A percentile compares a stretch with the other conserved stretches of the same genome.
These are phyloP conservation scores for Parnassius apollo DNA, from an alignment of 2,888 invertebrate genomes.

Conservation along the genomic window DNA sequence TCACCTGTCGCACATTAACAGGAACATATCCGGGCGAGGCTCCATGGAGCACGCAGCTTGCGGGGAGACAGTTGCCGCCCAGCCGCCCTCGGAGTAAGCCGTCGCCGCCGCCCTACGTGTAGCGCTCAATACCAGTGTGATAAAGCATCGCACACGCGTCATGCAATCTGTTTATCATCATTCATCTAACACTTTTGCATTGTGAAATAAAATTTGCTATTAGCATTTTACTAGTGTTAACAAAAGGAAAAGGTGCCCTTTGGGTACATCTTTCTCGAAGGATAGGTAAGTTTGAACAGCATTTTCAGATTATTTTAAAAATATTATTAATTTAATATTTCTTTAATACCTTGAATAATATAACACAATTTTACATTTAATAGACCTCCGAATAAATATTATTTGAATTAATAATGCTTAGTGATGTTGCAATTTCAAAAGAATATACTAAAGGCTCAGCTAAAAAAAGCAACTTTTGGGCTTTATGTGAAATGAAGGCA, in stretches of 20 bases:
- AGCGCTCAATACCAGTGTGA: constrained; percentile 36
- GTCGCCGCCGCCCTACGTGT: constrained; percentile 43
- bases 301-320: too few relatives aligned
- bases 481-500: too few relatives aligned
- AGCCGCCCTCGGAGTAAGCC: constrained; percentile 65
- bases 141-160: constrained; percentile 38
- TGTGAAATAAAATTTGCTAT: constrained; percentile 9
- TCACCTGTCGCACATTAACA: constrained; percentile 79
- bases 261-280: neutral
- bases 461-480: too few relatives aligned
- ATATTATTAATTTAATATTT: too few relatives aligned
- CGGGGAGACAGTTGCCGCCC: constrained; percentile 73
- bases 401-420: too few relatives aligned
- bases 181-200: constrained; percentile 8
- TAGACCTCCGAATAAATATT: too few relatives aligned
- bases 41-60: constrained; percentile 48
- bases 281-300: constrained; percentile 10
- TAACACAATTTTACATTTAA: too few relatives aligned
- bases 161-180: constrained; percentile 26
- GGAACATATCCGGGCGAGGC: constrained; percentile 71
- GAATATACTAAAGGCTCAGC: too few relatives aligned
- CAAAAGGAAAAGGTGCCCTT: neutral
- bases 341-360: too few relatives aligned
- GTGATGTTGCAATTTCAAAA: too few relatives aligned
- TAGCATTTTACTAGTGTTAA: neutral